Evolutionary conservation across 2,888 invertebrate species (phyloP).

Genomic region (Drosophila meridionalis): DNA sequence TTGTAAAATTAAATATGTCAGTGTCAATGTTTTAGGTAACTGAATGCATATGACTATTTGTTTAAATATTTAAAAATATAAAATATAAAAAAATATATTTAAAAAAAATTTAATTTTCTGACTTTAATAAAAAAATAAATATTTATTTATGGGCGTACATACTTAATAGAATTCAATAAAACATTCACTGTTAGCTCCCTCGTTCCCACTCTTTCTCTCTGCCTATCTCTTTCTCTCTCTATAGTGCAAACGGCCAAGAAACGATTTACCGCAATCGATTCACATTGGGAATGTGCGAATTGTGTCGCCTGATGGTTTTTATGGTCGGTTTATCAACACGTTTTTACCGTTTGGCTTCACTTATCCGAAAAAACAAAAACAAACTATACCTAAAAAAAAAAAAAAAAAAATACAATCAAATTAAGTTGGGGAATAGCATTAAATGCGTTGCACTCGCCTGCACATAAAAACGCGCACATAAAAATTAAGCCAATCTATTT

Average conservation of each 20-base stretch:
- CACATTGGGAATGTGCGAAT: conserved; percentile 36
- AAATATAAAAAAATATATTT: background rate
- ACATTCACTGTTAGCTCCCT: background rate
- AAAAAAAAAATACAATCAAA: conserved; percentile 1
- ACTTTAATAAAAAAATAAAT: background rate
- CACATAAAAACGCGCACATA: conserved; percentile 59
- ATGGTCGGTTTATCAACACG: conserved; percentile 57
- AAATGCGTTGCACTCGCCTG: conserved; percentile 66
- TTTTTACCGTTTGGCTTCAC: conserved; percentile 43
- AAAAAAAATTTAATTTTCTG: background rate
- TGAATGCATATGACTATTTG: too few relatives aligned
- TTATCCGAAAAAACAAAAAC: conserved; percentile 14
- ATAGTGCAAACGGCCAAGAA: background rate
- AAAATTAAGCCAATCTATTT: conserved; percentile 71
- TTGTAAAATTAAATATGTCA: background rate
- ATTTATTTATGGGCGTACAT: background rate
- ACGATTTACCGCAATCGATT: conserved; percentile 7
- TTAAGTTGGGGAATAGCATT: conserved; percentile 42
- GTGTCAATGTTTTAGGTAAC: background rate
- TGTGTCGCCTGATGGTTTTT: conserved; percentile 51
- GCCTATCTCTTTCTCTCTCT: background rate
- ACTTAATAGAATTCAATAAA: background rate
- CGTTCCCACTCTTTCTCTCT: background rate
- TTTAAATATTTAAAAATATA: background rate
- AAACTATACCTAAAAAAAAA: background rate